These are phyloP conservation scores for Plectropomus leopardus DNA, from an alignment of 2,113 vertebrate genomes.

Conservation along the genomic window DNA sequence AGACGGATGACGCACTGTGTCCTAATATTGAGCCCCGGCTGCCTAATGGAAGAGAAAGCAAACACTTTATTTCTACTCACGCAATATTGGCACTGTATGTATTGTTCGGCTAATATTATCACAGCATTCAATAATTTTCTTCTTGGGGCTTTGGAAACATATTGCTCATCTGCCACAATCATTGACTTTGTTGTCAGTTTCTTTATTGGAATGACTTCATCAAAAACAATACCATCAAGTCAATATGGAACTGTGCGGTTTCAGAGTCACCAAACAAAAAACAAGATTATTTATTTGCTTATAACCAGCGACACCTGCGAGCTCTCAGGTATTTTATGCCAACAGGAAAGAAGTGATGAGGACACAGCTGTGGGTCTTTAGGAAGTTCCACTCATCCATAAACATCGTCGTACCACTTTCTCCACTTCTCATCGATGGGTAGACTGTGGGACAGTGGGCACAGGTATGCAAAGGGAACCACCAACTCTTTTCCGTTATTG, in stretches of 20 bases:
- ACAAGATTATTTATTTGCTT: background rate
- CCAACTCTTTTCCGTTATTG: too few relatives aligned
- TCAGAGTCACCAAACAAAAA: background rate
- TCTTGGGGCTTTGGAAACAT: conserved; percentile 6
- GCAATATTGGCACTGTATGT: conserved; percentile 16
- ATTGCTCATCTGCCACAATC: conserved; percentile 5
- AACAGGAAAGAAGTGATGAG: too few relatives aligned
- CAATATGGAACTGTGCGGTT: background rate
- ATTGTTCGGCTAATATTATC: conserved; percentile 31
- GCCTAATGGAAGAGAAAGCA: conserved; percentile 51
- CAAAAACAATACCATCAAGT: background rate
- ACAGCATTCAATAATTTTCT: conserved; percentile 2
- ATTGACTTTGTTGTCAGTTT: conserved; percentile 7
- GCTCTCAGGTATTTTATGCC: too few relatives aligned
- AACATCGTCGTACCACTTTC: too few relatives aligned
- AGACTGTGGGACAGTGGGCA: too few relatives aligned
- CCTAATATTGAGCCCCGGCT: conserved; percentile 50
- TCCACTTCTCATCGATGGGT: too few relatives aligned
- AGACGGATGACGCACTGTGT: conserved; percentile 56
- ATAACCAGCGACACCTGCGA: too few relatives aligned
- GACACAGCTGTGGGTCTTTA: too few relatives aligned
- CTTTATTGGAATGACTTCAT: background rate
- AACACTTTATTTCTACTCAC: conserved; percentile 40
- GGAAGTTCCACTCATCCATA: too few relatives aligned
- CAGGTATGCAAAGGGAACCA: too few relatives aligned